A percentile compares a stretch with the other conserved stretches of the same genome.
Conservation (phyloP, 1,140 invertebrate genomes). For the Limonius californicus region DNA sequence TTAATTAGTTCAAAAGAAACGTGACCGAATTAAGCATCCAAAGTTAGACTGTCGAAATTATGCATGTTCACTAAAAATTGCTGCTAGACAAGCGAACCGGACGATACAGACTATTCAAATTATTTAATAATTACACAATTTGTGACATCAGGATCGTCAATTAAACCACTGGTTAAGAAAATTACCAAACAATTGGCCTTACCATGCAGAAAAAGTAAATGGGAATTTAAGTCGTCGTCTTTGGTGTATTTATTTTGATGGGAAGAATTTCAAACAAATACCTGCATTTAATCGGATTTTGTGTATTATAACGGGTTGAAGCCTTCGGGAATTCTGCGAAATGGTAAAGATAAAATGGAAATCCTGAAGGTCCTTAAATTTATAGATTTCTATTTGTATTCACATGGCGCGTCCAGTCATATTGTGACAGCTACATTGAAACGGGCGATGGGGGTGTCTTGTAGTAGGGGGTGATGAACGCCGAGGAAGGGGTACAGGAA, state of each 20-base stretch:
- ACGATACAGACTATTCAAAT: slow-evolving; percentile 4
- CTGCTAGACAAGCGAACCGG: background rate
- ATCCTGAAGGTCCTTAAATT: slow-evolving; percentile 24
- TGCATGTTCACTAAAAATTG: background rate
- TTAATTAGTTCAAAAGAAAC: slow-evolving; percentile 7
- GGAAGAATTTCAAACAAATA: too few relatives aligned
- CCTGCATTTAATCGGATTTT: too few relatives aligned
- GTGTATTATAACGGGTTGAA: too few relatives aligned
- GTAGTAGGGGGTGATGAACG: slow-evolving; percentile 17
- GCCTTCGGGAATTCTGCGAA: too few relatives aligned
- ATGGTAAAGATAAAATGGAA: slow-evolving; percentile 1
- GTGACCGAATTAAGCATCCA: slow-evolving; percentile 1
- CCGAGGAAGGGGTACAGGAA: slow-evolving; percentile 24
- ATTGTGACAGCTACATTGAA: slow-evolving; percentile 26
- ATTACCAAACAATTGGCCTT: slow-evolving; percentile 1
- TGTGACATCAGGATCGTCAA: background rate
- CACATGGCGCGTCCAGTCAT: slow-evolving; percentile 26
- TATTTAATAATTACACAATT: slow-evolving; percentile 12
- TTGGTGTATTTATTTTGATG: too few relatives aligned
- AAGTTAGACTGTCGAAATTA: background rate
- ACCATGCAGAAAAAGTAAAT: background rate
- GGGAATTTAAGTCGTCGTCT: slow-evolving; percentile 11
- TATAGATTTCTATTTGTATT: slow-evolving; percentile 32
- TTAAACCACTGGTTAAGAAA: slow-evolving; percentile 10
- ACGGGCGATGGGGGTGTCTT: slow-evolving; percentile 22